Evolutionary conservation across 2,888 invertebrate species (phyloP), one percentile per base, ranked within the genome.

Genomic region (Eledone cirrhosa): DNA sequence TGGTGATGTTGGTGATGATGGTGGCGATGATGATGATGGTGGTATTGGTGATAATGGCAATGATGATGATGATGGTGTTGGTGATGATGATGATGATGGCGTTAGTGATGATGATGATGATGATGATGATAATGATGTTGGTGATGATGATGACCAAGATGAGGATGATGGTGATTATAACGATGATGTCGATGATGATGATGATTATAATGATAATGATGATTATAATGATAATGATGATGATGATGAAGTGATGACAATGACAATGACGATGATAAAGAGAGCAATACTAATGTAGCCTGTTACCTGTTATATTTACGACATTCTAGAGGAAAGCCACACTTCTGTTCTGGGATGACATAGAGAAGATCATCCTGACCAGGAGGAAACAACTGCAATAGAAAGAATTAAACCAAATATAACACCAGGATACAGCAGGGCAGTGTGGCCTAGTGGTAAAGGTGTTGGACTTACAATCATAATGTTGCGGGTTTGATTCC

Each of bases 241-340:
- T 27, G 5, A n/a, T 33, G 22, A 72, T 27, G 3, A 31, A 27
- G 22, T 19, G 31, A 72, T 33, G 33, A n/a, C 72, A 41, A 41
- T 41, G 8, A 41, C 4, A 41, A 41, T 41, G 8, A 41, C 33
- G 8, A 11, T 67, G 14, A 48, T 41, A 31, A 80, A 27, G 65
- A 47, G 27, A 74, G 80, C 14, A 77, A 24, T n/a, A 48, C 29
- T 29, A 76, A 77, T 48, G 19, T n/a, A 16, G 19, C 33, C 48
- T 53, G 48, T 24, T 83, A 89, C 90, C 90, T 90, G 85, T 90
- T 88, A 80, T 90, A 90, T 84, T 89, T 90, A 79, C 81, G 82
- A 81, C 89, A 89, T 69, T 89, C 86, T 47, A 90, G 82, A n/a
- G 90, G 90, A 82, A 90, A 90, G 7, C 89, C 88, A 84, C 89